Evolutionary conservation across 2,113 vertebrate genomes (phyloP), one percentile per base, ranked within the genome.

Genomic region (Seriola dumerili): DNA sequence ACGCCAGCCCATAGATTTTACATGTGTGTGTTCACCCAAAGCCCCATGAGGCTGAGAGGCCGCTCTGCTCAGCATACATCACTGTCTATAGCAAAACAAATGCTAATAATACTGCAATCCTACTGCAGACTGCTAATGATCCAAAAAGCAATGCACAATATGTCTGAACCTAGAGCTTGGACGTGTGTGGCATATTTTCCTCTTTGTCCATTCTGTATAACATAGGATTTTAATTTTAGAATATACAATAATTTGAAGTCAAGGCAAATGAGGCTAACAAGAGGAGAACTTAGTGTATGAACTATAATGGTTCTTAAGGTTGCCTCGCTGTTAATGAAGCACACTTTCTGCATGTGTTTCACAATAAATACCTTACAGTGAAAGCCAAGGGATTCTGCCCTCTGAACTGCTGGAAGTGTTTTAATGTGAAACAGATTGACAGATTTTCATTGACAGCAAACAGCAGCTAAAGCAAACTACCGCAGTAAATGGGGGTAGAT

Each of bases 81-180:
- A 87, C 55, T 40, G 83, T 76, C 78, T 64, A 3, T 10, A 58
- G 58, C 19, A 61, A 48, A 61, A 74, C 38, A 65, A 83, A 83
- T 23, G 84, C 80, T 73, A 83, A 89, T 84, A 80, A 85, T 68
- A 25, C 73, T 44, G 71, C 57, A 34, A 1, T 68, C 71, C 65
- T 8, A 50, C 67, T 34, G 23, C 17, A 48, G 76, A 85, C 61
- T 68, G 82, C 73, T 85, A 89, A 91, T 81, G 68, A 85, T 50
- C 48, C 59, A 23, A 8, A 77, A 55, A 59, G 54, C 67, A 71
- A 68, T 70, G 46, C 67, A 29, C 29, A 36, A n/a, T 25, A 23
- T 10, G 32, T 66, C 42, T 54, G 64, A 44, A 46, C 23, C 23
- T 2, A 8, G 3, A 14, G 12, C 23, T 10, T 8, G 29, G 19